Evolutionary conservation across 1,140 invertebrate genomes (phyloP), one percentile per base, ranked within the genome.

Genomic region (Wiebesia pumilae): DNA sequence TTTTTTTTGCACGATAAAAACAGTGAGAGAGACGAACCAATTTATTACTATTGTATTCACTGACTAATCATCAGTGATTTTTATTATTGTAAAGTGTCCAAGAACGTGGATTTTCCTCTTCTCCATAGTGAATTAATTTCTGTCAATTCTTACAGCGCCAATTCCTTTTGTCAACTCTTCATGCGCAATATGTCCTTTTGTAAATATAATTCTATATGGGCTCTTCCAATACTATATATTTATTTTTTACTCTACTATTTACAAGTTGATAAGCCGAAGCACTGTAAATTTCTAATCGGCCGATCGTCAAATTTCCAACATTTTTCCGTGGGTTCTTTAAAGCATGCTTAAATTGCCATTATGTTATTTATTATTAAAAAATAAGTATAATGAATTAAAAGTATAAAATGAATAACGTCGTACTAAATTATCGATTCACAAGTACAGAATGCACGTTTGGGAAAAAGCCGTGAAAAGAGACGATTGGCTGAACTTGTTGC

Each of bases 191-290:
- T 87, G 79, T 86, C 88, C 73, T 91, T 90, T 90, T 92, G 91
- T 92, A 92, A 90, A 92, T 92, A 92, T 90, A 77, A 90, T 91
- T 91, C 89, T 90, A 85, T 88, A 87, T 90, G 75, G 86, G 90
- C 87, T 91, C 91, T 92, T 91, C 91, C 91, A 91, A 82, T 91
- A 90, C 87, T 89, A 89, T 89, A 90, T 91, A 91, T 91, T 91
- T 92, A 90, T 90, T 91, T 90, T 90, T 90, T 71, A 89, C 84
- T 90, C 89, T 89, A 88, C 58, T 83, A 65, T 90, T 90, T 89
- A 88, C 78, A 88, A 77, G 35, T 80, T 83, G n/a, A 88, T 88
- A 88, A 86, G 78, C 79, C 83, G 86, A 87, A 62, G 75, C 51
- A 85, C 38, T 89, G 87, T 88, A 88, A 83, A 89, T 88, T 87